These are phyloP conservation scores for Sabellastarte sp. DNA, from an alignment of 2,888 invertebrate genomes.

Conservation along the genomic window DNA sequence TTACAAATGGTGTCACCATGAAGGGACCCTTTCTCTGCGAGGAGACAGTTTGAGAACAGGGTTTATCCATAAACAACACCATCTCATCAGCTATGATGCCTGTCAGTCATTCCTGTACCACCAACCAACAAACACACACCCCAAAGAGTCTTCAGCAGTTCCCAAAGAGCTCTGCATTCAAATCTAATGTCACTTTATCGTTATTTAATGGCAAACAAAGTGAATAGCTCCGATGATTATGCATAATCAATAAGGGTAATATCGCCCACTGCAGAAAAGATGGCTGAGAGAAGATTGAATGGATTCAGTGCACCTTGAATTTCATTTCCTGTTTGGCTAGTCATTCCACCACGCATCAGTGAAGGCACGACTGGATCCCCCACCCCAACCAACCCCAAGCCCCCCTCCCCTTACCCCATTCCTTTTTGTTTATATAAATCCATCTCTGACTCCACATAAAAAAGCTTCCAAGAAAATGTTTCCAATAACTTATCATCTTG, in stretches of 20 bases:
- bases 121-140: too few relatives aligned
- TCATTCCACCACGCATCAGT: background rate
- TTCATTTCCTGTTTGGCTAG: background rate
- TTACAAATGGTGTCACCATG: too few relatives aligned
- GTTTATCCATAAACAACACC: too few relatives aligned
- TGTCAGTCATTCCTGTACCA: too few relatives aligned
- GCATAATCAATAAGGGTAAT: background rate
- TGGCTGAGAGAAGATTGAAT: background rate
- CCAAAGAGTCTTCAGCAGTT: too few relatives aligned
- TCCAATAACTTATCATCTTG: too few relatives aligned
- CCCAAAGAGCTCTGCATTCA: background rate
- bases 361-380: background rate
- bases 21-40: too few relatives aligned
- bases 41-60: too few relatives aligned
- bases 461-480: too few relatives aligned
- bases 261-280: background rate
- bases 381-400: background rate
- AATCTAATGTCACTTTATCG: background rate
- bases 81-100: too few relatives aligned
- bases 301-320: background rate
- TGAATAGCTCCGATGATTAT: background rate
- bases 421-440: too few relatives aligned
- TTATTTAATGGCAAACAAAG: conserved; percentile 1
- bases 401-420: background rate
- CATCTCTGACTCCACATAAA: too few relatives aligned